These are phyloP conservation scores for Spisula solida DNA, from an alignment of 2,888 invertebrate genomes.

Conservation along the genomic window DNA sequence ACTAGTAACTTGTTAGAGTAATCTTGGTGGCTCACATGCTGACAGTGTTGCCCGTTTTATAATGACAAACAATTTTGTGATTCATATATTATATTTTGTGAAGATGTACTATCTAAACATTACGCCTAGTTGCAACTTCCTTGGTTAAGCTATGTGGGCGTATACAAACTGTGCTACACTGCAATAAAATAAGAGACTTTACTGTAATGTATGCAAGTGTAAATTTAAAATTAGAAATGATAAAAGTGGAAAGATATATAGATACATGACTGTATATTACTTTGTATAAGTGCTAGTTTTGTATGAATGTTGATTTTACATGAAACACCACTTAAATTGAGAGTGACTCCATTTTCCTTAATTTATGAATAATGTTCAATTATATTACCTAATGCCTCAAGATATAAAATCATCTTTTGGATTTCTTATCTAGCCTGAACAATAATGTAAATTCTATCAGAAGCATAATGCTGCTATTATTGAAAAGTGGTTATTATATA, in stretches of 20 bases:
- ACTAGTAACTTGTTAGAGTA: background rate
- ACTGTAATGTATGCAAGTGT: background rate
- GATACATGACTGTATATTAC: slow-evolving; percentile 3
- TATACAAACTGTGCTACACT: background rate
- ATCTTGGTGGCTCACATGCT: background rate
- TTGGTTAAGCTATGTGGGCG: background rate
- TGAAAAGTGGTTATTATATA: too few relatives aligned
- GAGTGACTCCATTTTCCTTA: too few relatives aligned
- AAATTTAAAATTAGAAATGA: background rate
- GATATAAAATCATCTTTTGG: too few relatives aligned
- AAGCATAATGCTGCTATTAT: too few relatives aligned
- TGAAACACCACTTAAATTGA: too few relatives aligned
- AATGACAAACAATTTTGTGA: background rate
- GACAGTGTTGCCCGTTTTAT: background rate
- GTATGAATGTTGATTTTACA: background rate
- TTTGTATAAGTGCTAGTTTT: slow-evolving; percentile 20
- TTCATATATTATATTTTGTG: background rate
- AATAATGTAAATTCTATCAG: too few relatives aligned
- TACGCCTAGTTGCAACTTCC: background rate
- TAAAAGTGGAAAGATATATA: background rate
- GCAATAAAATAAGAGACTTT: background rate
- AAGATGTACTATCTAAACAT: background rate
- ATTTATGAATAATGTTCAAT: too few relatives aligned
- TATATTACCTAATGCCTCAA: too few relatives aligned
- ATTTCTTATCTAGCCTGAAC: too few relatives aligned